Base-by-base conservation (phyloP, 2,797 vertebrate genomes). In the Scolopax rusticola region DNA sequence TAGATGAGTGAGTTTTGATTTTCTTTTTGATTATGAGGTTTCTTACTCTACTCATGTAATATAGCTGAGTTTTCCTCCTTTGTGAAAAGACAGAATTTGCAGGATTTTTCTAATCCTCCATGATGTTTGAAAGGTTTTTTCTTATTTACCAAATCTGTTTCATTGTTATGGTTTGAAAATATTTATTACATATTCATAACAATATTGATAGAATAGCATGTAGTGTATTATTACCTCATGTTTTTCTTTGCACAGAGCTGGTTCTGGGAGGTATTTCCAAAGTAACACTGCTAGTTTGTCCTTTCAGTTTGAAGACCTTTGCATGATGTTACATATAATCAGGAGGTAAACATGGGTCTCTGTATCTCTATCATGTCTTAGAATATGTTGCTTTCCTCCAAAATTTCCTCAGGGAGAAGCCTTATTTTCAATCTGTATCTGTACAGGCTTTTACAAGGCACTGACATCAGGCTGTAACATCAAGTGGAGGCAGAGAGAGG, bases 261-360 rank as follows among this genome's bases (percentile, higher is more conserved):
- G 19, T 51, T 78, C 57, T 70, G 47, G 27, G 47, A 84, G 32
- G 38, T 19, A 53, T 78, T 92, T 87, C 61, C 56, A 57, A 77
- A 68, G 30, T 51, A 68, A 54, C 13, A 38, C 14, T 61, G 27
- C 24, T 74, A 28, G 69, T 51, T 74, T 65, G 13, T 69, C 41
- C 27, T 69, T 78, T 53, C 60, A 51, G 14, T 48, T 53, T 82
- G 32, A 78, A 74, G 48, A 48, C 38, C n/a, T 84, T 51, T 51
- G 32, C 18, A 65, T n/a, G 4, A 25, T 3, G 2, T 60, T 87
- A 74, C 0, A 0, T 28, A 30, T 32, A 61, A 84, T 40, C 20
- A 30, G 30, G 4, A 12, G 1, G 5, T 67, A 68, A 75, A 8
- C 0, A 1, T 32, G 6, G 6, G 7, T 60, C 36, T 68, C 8